phyloP scores from a whole-genome alignment of 1,140 invertebrate genomes.

The Drosophila orosa region DNA sequence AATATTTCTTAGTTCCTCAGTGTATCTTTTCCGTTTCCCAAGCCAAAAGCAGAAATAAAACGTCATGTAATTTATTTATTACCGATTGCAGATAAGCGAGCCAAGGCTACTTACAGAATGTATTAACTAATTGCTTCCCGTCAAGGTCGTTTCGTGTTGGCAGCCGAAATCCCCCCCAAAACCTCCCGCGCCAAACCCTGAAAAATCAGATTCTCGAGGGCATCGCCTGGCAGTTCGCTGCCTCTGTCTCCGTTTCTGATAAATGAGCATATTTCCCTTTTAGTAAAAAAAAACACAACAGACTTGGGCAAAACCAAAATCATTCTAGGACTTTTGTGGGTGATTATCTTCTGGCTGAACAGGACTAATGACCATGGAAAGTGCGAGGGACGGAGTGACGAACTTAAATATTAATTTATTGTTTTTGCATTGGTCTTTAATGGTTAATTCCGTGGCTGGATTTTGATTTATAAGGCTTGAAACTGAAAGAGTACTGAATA shows the following conservation, averaged over 20 bases:
- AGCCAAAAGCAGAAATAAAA: constrained; percentile 30
- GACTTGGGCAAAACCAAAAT: constrained; percentile 35
- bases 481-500: neutral
- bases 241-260: constrained; percentile 40
- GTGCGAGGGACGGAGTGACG: constrained; percentile 19
- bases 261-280: constrained; percentile 47
- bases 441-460: neutral
- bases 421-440: neutral
- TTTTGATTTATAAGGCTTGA: neutral
- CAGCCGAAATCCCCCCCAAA: neutral
- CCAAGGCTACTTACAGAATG: constrained; percentile 55
- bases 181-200: constrained; percentile 3
- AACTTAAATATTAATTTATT: constrained; percentile 38
- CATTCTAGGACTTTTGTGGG: constrained; percentile 32
- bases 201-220: constrained; percentile 57
- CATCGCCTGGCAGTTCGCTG: constrained; percentile 32
- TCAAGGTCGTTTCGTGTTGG: constrained; percentile 47
- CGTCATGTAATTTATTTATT: constrained; percentile 76
- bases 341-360: constrained; percentile 28
- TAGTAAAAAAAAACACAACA: neutral
- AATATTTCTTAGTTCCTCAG: neutral
- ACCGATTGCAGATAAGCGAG: constrained; percentile 64
- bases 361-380: constrained; percentile 33
- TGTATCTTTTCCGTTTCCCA: neutral
- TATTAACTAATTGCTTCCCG: constrained; percentile 72